phyloP scores from a whole-genome alignment of 2,888 invertebrate genomes.

The Heteromyza rotundicornis region DNA sequence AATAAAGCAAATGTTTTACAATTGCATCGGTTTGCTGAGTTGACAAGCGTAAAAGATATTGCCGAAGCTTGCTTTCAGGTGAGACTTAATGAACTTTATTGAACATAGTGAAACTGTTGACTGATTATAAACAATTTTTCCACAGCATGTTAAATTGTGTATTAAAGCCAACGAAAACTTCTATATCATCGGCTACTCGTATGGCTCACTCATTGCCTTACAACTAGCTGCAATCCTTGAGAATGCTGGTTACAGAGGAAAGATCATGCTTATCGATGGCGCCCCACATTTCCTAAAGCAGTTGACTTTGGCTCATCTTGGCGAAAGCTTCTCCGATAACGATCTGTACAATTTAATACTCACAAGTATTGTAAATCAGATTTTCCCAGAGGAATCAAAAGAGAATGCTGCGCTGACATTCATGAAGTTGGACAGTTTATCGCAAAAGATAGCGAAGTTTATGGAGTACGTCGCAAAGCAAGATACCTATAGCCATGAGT shows the following conservation, averaged over 20 bases:
- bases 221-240: conserved; percentile 79
- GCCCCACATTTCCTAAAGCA: conserved; percentile 74
- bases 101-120: no score
- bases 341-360: conserved; percentile 53
- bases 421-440: conserved; percentile 65
- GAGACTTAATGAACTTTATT: no score
- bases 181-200: conserved; percentile 87
- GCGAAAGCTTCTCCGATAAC: conserved; percentile 46
- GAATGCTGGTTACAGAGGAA: conserved; percentile 69
- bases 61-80: conserved; percentile 49
- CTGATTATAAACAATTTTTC: conserved; percentile 1
- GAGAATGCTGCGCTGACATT: conserved; percentile 61
- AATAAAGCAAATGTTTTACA: conserved; percentile 52
- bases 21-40: conserved; percentile 46
- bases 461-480: conserved; percentile 62
- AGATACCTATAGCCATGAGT: conserved; percentile 58
- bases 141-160: conserved; percentile 69
- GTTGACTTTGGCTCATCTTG: conserved; percentile 50
- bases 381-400: conserved; percentile 55
- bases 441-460: conserved; percentile 67
- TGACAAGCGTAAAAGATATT: conserved; percentile 46
- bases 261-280: conserved; percentile 80
- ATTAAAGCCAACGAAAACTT: conserved; percentile 69
- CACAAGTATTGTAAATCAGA: conserved; percentile 45
- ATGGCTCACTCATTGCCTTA: conserved; percentile 78